phyloP scores from a whole-genome alignment of 2,113 vertebrate genomes.

The Alexandromys fortis region DNA sequence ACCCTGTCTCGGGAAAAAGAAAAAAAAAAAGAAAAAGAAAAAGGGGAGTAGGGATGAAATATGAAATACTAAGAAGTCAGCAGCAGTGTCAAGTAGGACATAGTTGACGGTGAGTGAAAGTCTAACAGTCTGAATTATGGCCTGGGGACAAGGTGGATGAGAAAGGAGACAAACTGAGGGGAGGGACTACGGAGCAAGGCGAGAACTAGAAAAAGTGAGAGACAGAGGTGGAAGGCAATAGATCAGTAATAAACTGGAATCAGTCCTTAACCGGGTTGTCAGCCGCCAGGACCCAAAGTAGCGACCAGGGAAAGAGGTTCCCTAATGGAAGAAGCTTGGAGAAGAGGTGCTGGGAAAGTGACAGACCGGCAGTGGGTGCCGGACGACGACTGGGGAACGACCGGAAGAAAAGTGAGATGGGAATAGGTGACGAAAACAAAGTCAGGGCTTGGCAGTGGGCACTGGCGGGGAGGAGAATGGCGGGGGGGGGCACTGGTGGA shows the following conservation, averaged over 20 bases:
- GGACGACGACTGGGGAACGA: neutral
- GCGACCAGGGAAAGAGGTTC: neutral
- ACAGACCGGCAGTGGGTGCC: neutral
- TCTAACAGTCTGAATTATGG: neutral
- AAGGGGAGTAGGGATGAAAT: no score
- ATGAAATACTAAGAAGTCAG: neutral
- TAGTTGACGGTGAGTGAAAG: neutral
- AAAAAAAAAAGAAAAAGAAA: no score
- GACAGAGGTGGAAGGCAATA: neutral
- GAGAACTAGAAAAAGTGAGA: neutral
- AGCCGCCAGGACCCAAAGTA: neutral
- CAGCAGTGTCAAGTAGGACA: neutral
- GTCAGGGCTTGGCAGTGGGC: neutral
- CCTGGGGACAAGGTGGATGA: neutral
- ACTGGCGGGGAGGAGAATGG: neutral
- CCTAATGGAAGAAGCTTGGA: no score
- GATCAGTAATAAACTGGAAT: neutral
- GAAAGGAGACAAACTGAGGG: neutral
- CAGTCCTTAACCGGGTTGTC: rapidly evolving
- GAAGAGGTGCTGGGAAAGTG: neutral
- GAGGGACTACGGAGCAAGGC: neutral
- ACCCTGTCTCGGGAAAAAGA: no score
- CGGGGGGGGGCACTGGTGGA: neutral
- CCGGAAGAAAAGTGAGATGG: neutral
- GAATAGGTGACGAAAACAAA: neutral